phyloP scores from a whole-genome alignment of 2,797 vertebrate genomes.

The Dendrocincla tyrannina region DNA sequence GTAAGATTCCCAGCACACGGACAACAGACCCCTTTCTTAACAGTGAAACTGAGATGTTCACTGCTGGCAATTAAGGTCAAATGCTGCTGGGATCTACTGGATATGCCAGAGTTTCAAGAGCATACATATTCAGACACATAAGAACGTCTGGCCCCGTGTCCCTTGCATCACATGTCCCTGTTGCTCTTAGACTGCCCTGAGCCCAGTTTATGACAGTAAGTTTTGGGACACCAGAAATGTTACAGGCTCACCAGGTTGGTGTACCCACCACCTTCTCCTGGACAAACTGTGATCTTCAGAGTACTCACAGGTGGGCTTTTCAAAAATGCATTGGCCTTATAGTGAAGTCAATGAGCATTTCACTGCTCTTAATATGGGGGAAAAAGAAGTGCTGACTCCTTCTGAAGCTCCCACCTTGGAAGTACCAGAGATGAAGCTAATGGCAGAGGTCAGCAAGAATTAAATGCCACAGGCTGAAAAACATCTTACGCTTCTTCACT shows the following conservation, averaged over 20 bases:
- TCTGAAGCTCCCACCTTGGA: not conserved
- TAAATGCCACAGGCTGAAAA: not conserved
- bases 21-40: not conserved
- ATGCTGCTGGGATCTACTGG: not conserved
- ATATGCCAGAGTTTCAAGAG: not conserved
- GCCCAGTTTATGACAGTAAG: not conserved
- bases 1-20: not conserved
- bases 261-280: not conserved
- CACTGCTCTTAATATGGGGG: not conserved
- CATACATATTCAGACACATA: not conserved
- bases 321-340: not conserved
- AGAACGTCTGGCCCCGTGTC: not conserved
- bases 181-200: not conserved
- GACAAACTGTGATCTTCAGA: not conserved
- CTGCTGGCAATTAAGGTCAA: not conserved
- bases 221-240: not conserved
- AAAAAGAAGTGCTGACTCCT: not conserved
- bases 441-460: not conserved
- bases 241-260: not conserved
- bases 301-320: not conserved
- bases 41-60: not conserved
- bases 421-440: not conserved
- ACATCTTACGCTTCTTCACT: not conserved
- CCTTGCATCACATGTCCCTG: not conserved
- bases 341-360: not conserved